phyloP scores from a whole-genome alignment of 2,113 vertebrate species.

The Sinocyclocheilus maitianheensis region DNA sequence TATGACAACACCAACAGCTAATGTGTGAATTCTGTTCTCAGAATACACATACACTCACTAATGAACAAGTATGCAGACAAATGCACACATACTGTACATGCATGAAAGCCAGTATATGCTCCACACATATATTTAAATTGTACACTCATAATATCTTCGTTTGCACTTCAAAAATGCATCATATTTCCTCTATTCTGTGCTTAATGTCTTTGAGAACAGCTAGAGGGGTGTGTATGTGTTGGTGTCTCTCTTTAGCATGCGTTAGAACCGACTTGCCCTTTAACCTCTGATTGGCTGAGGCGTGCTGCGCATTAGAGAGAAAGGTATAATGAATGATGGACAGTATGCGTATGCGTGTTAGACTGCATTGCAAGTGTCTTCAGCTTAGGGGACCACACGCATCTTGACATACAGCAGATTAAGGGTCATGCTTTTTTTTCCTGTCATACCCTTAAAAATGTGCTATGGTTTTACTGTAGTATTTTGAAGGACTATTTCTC shows the following conservation, averaged over 20 bases:
- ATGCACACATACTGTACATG: too few species aligned
- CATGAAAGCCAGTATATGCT: too few species aligned
- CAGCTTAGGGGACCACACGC: background rate
- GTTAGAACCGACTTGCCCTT: slow-evolving; percentile 27
- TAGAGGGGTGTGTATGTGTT: background rate
- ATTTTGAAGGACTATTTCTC: background rate
- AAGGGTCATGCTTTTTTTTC: background rate
- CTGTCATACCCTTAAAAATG: background rate
- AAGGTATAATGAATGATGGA: slow-evolving; percentile 2
- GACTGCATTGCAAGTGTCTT: background rate
- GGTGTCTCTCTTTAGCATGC: slow-evolving; percentile 37
- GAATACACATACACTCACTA: too few species aligned
- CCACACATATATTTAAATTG: background rate
- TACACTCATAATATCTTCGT: background rate
- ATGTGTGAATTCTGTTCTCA: too few species aligned
- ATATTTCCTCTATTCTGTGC: background rate
- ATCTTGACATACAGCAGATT: background rate
- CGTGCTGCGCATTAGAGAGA: background rate
- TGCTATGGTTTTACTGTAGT: background rate
- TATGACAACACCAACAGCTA: too few species aligned
- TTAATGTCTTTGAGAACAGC: background rate
- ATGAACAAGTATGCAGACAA: too few species aligned
- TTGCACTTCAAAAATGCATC: background rate
- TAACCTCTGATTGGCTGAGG: slow-evolving; percentile 35
- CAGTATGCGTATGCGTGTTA: background rate